Percentiles rank a stretch among this genome's conserved stretches.
Conservation (phyloP, 2,888 invertebrate species). For the Xanthorhoe designata region DNA sequence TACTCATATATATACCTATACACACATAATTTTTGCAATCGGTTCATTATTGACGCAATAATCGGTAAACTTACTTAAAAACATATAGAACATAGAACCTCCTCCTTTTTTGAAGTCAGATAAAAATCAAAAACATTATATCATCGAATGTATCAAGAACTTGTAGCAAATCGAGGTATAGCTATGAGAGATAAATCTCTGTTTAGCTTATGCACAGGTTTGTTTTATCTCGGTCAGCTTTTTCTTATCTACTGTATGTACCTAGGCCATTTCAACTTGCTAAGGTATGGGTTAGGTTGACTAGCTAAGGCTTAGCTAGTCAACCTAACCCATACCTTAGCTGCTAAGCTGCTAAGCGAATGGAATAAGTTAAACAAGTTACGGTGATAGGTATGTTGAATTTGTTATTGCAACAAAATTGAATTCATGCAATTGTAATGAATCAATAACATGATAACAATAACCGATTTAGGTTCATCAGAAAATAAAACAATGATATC, state of each 20-base stretch:
- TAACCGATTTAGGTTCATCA: too few species aligned
- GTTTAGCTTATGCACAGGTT: constrained; percentile 59
- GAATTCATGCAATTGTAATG: too few species aligned
- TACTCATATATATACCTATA: too few species aligned
- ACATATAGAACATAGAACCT: too few species aligned
- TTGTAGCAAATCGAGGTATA: constrained; percentile 33
- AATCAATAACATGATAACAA: too few species aligned
- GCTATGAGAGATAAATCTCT: constrained; percentile 46
- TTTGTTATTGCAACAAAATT: too few species aligned
- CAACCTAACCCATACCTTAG: constrained; percentile 42
- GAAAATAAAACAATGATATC: too few species aligned
- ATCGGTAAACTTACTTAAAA: not conserved
- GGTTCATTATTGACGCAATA: too few species aligned
- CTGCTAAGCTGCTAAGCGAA: too few species aligned
- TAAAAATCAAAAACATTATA: too few species aligned
- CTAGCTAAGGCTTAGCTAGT: constrained; percentile 38
- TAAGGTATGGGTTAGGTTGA: constrained; percentile 42
- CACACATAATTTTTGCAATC: too few species aligned
- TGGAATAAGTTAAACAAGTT: not conserved
- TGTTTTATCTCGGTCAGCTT: constrained; percentile 61
- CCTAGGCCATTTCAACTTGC: constrained; percentile 59
- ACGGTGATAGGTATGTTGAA: not conserved
- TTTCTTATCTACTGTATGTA: constrained; percentile 66
- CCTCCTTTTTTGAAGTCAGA: too few species aligned
- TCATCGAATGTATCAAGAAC: constrained; percentile 17